These are phyloP conservation scores for Sphaeramia orbicularis DNA, from an alignment of 2,797 vertebrate species.

Conservation along the genomic window DNA sequence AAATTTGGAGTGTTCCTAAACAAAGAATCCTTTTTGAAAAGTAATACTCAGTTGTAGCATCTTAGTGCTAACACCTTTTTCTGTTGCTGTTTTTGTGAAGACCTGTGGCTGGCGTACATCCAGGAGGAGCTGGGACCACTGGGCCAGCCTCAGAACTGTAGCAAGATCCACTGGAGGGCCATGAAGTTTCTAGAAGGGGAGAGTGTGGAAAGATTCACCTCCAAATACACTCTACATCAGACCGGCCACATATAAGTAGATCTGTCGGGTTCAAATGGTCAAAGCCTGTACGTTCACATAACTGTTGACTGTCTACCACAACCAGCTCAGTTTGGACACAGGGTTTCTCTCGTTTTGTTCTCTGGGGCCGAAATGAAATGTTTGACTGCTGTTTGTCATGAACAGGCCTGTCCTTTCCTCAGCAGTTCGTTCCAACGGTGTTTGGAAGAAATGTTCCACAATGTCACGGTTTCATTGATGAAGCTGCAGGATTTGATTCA, in stretches of 20 bases:
- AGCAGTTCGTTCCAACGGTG: neutral
- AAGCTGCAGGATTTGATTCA: neutral
- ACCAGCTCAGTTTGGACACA: too few species aligned
- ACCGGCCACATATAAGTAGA: conserved; percentile 85
- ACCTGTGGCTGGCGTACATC: conserved; percentile 95
- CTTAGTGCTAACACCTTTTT: neutral
- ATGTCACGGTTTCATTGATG: neutral
- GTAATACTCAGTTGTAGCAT: neutral
- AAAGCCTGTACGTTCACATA: neutral
- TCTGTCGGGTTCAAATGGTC: neutral
- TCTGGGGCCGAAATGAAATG: neutral
- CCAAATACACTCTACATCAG: conserved; percentile 91
- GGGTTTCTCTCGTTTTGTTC: too few species aligned
- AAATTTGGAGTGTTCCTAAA: neutral
- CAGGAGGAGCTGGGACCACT: conserved; percentile 88
- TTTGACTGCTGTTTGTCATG: neutral
- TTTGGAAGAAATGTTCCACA: conserved; percentile 15
- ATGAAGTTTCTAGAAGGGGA: conserved; percentile 92
- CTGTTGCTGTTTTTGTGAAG: conserved; percentile 68
- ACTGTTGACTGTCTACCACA: too few species aligned
- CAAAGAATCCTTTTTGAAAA: neutral
- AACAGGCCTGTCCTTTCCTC: neutral
- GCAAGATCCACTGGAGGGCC: conserved; percentile 95
- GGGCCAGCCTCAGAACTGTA: conserved; percentile 91
- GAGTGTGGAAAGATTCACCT: conserved; percentile 89